These are phyloP conservation scores for Neodiprion fabricii DNA, from an alignment of 1,140 invertebrate species.

Conservation along the genomic window DNA sequence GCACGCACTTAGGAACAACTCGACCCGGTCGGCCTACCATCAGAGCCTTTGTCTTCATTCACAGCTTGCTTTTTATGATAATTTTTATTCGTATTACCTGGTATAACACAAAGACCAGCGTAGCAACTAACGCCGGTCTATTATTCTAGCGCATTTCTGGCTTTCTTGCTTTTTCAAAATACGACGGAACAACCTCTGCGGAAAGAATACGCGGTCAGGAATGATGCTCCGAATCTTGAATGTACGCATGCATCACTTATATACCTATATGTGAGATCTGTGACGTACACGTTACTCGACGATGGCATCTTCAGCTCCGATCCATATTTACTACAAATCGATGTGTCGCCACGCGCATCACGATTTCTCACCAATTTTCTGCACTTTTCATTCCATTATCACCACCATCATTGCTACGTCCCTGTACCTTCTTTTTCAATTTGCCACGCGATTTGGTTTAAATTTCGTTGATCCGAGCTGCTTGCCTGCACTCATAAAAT, in stretches of 20 bases:
- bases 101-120: not conserved
- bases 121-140: not conserved
- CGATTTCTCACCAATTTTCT: not conserved
- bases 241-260: not conserved
- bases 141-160: too few relatives aligned
- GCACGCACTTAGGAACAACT: constrained; percentile 18
- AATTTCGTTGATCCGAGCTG: not conserved
- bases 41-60: constrained; percentile 10
- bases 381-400: too few relatives aligned
- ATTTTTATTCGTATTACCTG: not conserved
- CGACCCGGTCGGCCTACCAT: not conserved
- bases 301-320: not conserved
- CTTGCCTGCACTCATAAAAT: too few relatives aligned
- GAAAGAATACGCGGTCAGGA: too few relatives aligned
- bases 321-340: not conserved
- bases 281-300: not conserved
- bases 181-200: too few relatives aligned
- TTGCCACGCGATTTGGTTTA: not conserved
- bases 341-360: not conserved
- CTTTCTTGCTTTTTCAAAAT: too few relatives aligned
- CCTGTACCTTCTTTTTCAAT: not conserved
- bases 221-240: too few relatives aligned
- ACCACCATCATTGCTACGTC: too few relatives aligned
- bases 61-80: constrained; percentile 8
- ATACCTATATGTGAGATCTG: not conserved